Evolutionary conservation across 2,797 vertebrate species (phyloP), one percentile per base, ranked within the genome.

Genomic region (Anableps anableps): DNA sequence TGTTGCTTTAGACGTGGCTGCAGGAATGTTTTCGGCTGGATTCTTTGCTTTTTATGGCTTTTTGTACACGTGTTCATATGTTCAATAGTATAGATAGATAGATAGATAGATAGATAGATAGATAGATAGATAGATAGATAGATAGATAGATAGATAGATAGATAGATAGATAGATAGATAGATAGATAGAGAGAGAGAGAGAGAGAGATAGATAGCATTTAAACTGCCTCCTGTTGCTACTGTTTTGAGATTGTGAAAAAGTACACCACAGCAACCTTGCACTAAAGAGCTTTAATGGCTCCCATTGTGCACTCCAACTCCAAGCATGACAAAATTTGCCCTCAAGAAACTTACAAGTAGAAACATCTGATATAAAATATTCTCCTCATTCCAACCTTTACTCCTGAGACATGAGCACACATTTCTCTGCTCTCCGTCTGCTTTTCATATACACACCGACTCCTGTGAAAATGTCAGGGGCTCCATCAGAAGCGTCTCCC

Each of bases 391-490:
- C 66, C 72, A n/a, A 51, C 87, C 79, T 89, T 83, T 85, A 77
- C 89, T 85, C 87, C 51, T 6, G 77, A 86, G 84, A 88, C 86
- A 53, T 14, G 76, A 70, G 62, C 60, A 68, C 82, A 78, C 78
- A 36, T 78, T 79, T 78, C 80, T 68, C 51, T 75, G 29, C 60
- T 71, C 81, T 66, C 16, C 14, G 81, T 72, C 34, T 83, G 76
- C 85, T 86, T 89, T 81, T 88, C 86, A 75, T 51, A 74, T 26
- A 77, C 83, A 76, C 74, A 80, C 72, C 19, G 76, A 88, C 85
- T 86, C 87, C 90, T 93, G 92, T 91, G 93, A 80, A 87, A 94
- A 94, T 94, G 94, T 93, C 94, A 94, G 72, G 75, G 82, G 83
- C 88, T 85, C 89, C 91, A 88, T 91, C 91, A 89, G 89, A 75